Percentiles rank a stretch among this genome's conserved stretches.
Evolutionary conservation across 2,888 invertebrate genomes (phyloP).

Genomic region (Polymixis lichenea): DNA sequence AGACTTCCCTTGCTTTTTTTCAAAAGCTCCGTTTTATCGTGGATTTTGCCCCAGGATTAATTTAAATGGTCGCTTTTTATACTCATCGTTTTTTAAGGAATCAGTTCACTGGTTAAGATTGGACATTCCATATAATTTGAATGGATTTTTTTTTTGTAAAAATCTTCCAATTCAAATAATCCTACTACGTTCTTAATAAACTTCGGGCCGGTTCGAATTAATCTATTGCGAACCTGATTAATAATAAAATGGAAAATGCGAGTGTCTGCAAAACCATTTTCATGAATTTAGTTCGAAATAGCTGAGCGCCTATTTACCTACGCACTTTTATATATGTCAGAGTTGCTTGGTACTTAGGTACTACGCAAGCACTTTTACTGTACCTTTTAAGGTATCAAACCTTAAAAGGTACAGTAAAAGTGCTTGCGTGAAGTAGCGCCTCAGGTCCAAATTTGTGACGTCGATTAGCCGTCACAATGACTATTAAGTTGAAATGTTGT

Average conservation of each 20-base stretch:
- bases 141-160: not conserved
- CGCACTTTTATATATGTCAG: not conserved
- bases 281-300: not conserved
- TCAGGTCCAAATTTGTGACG: conserved; percentile 46
- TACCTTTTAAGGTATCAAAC: too few species aligned
- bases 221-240: not conserved
- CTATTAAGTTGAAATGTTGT: conserved; percentile 83
- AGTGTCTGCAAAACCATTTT: not conserved
- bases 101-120: not conserved
- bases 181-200: not conserved
- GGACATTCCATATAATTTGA: too few species aligned
- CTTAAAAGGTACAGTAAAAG: not conserved
- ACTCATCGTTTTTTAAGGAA: not conserved
- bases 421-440: not conserved
- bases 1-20: not conserved
- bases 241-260: not conserved
- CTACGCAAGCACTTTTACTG: too few species aligned
- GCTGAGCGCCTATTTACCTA: not conserved
- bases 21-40: not conserved
- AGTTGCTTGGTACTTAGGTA: not conserved
- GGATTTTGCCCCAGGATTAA: not conserved
- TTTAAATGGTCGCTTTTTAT: not conserved
- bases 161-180: not conserved
- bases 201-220: too few species aligned
- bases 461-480: conserved; percentile 75